phyloP scores from a whole-genome alignment of 2,888 invertebrate species.

The Hirudinaria manillensis region DNA sequence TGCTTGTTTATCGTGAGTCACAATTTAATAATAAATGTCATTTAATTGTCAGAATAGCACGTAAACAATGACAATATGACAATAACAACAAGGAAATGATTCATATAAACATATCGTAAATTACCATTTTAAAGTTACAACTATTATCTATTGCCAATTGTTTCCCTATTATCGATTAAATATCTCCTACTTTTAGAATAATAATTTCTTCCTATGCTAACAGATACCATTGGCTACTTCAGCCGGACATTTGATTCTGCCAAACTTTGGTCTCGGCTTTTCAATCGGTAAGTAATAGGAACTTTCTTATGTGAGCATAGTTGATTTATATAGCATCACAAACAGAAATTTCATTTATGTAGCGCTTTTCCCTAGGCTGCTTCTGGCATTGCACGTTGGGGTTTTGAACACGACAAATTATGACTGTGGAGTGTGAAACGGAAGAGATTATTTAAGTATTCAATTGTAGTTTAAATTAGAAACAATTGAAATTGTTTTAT shows the following conservation, averaged over 20 bases:
- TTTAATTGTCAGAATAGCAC: not conserved
- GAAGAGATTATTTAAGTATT: too few relatives aligned
- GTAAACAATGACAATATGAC: too few relatives aligned
- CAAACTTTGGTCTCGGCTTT: constrained; percentile 94
- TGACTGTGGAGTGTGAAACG: too few relatives aligned
- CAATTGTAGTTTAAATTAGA: too few relatives aligned
- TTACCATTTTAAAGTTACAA: too few relatives aligned
- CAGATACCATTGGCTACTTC: constrained; percentile 89
- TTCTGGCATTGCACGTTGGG: too few relatives aligned
- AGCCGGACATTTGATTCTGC: constrained; percentile 84
- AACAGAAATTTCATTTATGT: not conserved
- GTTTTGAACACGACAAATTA: too few relatives aligned
- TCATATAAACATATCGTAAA: too few relatives aligned
- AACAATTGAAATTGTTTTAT: not conserved
- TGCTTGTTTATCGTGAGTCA: constrained; percentile 82
- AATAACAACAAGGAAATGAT: too few relatives aligned
- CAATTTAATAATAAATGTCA: not conserved
- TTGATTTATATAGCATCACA: not conserved
- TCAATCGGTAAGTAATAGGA: constrained; percentile 69
- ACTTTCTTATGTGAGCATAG: not conserved
- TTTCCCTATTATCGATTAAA: not conserved
- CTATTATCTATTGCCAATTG: not conserved
- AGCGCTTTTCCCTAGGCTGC: too few relatives aligned
- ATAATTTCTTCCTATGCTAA: constrained; percentile 29
- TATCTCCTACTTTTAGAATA: not conserved